These are phyloP conservation scores for Prunella strophiata DNA, from an alignment of 2,797 vertebrate species.

Conservation along the genomic window DNA sequence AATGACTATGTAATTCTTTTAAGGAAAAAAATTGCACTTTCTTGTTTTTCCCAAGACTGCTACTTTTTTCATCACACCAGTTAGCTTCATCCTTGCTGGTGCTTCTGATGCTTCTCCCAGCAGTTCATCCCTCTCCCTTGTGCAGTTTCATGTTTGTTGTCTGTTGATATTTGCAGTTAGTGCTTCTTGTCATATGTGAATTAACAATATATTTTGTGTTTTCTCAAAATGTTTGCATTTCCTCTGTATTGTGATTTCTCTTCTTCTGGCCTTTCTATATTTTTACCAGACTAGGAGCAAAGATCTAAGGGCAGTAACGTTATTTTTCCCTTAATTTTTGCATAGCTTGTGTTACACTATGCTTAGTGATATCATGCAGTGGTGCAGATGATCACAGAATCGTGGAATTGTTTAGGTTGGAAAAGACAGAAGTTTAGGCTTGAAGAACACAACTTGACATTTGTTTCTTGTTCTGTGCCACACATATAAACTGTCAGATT, in stretches of 20 bases:
- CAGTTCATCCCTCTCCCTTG: not conserved
- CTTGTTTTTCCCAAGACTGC: not conserved
- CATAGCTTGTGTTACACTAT: not conserved
- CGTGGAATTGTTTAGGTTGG: not conserved
- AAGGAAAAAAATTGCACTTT: not conserved
- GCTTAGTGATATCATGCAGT: fast-evolving
- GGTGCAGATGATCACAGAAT: not conserved
- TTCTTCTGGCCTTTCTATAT: not conserved
- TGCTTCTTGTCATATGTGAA: not conserved
- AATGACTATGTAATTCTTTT: not conserved
- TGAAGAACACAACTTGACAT: not conserved
- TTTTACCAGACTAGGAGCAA: not conserved
- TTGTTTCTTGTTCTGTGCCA: not conserved
- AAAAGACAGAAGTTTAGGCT: not conserved
- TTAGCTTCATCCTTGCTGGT: not conserved
- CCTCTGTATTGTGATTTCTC: not conserved
- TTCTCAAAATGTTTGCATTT: not conserved
- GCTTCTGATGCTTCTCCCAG: not conserved
- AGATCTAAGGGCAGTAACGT: not conserved
- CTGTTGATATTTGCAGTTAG: not conserved
- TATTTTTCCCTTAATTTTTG: not conserved
- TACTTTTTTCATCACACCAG: not conserved
- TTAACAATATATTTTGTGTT: not conserved
- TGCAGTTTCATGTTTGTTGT: not conserved
- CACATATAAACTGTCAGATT: not conserved